Evolutionary conservation across 2,888 invertebrate species (phyloP).

Genomic region (Sinohyriopsis cumingii): DNA sequence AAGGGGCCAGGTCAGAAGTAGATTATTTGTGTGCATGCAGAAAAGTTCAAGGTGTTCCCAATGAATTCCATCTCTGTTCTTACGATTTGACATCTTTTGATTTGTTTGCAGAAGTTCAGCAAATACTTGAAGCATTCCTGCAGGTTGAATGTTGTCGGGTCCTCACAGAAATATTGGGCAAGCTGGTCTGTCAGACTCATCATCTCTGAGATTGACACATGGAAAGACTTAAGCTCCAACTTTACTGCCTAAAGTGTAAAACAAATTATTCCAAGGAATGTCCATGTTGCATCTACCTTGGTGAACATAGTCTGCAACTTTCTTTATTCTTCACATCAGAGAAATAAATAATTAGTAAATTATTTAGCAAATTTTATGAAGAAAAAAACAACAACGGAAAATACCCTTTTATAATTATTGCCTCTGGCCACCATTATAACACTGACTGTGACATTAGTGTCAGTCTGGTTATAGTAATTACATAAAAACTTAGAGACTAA

Average conservation of each 20-base stretch:
- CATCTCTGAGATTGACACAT: constrained; percentile 50
- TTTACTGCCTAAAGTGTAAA: constrained; percentile 49
- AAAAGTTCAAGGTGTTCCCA: too few relatives aligned
- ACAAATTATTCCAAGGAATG: not conserved
- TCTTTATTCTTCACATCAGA: too few relatives aligned
- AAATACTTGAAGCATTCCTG: constrained; percentile 55
- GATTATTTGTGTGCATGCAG: too few relatives aligned
- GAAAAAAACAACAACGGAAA: not conserved
- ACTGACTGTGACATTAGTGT: too few relatives aligned
- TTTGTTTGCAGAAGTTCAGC: constrained; percentile 53
- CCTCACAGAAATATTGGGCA: constrained; percentile 65
- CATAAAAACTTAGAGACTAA: too few relatives aligned
- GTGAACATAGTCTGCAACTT: too few relatives aligned
- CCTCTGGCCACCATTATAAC: too few relatives aligned
- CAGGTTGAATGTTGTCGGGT: constrained; percentile 55
- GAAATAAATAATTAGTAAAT: not conserved
- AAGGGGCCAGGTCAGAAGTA: too few relatives aligned
- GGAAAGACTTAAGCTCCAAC: constrained; percentile 53
- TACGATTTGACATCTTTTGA: constrained; percentile 52
- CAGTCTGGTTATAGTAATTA: too few relatives aligned
- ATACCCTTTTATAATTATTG: too few relatives aligned
- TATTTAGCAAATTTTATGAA: not conserved
- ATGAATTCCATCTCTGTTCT: constrained; percentile 6
- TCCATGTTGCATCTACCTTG: not conserved
- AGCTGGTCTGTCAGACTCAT: constrained; percentile 53